Conservation (phyloP, 2,113 vertebrate species). For the Aviceda subcristata region DNA sequence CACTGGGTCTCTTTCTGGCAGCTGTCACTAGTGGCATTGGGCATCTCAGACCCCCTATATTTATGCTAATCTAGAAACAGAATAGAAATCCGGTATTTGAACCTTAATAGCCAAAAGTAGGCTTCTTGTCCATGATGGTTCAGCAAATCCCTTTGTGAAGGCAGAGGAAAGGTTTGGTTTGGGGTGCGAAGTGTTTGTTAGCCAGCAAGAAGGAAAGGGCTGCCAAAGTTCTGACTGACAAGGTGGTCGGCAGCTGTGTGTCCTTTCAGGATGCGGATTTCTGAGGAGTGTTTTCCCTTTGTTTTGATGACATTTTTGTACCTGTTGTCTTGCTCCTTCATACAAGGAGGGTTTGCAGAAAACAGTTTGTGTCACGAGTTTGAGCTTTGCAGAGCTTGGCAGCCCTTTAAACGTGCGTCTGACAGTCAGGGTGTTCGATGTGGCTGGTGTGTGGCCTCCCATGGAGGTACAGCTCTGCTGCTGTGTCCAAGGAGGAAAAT, state of each 20-base stretch:
- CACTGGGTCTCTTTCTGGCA: background rate
- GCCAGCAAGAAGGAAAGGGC: background rate
- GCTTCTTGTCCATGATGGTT: background rate
- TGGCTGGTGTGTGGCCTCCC: background rate
- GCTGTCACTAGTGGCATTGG: accelerated
- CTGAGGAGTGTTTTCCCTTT: background rate
- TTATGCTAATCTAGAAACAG: background rate
- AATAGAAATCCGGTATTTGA: background rate
- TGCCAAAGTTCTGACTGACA: accelerated
- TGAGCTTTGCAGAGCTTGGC: background rate
- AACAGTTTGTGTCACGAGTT: accelerated
- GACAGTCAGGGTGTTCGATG: accelerated
- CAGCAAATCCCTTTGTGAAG: background rate
- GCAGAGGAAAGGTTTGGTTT: too few relatives aligned
- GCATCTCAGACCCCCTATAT: background rate
- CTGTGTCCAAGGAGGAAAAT: background rate
- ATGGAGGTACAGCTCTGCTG: background rate
- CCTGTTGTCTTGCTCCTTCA: too few relatives aligned
- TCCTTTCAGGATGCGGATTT: background rate
- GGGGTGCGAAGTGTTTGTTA: too few relatives aligned
- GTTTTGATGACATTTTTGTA: background rate
- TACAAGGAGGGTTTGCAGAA: background rate
- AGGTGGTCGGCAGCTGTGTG: background rate
- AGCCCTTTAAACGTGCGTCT: too few relatives aligned
- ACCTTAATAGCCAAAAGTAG: background rate